Conservation (phyloP, 37 sponge, comb jelly and placozoan species). For the Ianthella basta region DNA sequence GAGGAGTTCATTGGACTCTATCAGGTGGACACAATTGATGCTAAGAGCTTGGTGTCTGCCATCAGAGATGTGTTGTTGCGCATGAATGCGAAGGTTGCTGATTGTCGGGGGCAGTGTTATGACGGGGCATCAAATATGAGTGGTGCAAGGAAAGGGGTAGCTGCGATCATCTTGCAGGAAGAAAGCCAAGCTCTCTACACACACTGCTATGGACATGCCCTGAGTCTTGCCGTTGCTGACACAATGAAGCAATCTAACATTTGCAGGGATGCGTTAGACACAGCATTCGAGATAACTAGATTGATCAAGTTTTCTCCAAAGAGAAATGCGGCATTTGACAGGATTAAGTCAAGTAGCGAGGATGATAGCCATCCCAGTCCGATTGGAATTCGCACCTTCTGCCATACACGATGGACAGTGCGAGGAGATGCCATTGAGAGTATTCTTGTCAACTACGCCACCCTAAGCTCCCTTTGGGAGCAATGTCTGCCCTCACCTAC, state of each 20-base stretch:
- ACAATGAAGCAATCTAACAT: conserved; percentile 41
- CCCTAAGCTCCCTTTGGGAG: conserved; percentile 51
- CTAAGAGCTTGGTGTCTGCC: conserved; percentile 19
- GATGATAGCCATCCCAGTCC: background rate
- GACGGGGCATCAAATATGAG: conserved; percentile 56
- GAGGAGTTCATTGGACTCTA: conserved; percentile 39
- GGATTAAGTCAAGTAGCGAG: conserved; percentile 12
- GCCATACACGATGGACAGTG: conserved; percentile 49
- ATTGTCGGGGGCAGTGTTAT: conserved; percentile 38
- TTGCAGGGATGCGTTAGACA: conserved; percentile 47
- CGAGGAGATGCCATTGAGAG: conserved; percentile 35
- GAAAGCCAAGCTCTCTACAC: conserved; percentile 39
- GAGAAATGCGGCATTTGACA: conserved; percentile 34
- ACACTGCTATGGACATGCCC: conserved; percentile 42
- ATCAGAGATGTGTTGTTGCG: conserved; percentile 37
- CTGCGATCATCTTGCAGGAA: background rate
- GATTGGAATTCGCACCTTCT: conserved; percentile 34
- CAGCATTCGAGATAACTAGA: conserved; percentile 32
- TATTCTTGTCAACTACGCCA: conserved; percentile 24
- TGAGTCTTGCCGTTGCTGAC: conserved; percentile 44
- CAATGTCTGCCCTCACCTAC: conserved; percentile 53
- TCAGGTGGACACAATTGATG: conserved; percentile 35
- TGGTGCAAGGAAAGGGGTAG: conserved; percentile 34
- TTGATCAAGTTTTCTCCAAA: conserved; percentile 50
- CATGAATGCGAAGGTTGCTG: conserved; percentile 6